phyloP scores from a whole-genome alignment of 2,113 vertebrate genomes.

The Dicaeum eximium region DNA sequence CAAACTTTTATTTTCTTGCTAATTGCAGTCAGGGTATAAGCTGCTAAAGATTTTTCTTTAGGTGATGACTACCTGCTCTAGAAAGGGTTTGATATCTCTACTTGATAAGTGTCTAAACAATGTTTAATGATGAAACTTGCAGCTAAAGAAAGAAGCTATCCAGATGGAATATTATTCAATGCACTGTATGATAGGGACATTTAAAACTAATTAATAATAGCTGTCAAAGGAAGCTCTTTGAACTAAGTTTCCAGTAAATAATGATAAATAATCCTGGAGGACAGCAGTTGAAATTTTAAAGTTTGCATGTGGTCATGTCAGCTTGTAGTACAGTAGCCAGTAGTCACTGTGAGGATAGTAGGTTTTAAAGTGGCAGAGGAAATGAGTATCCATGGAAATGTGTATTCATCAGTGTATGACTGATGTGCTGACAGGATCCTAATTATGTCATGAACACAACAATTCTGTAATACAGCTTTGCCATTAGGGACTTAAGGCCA shows the following conservation, averaged over 20 bases:
- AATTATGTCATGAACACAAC: conserved; percentile 32
- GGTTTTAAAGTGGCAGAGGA: background rate
- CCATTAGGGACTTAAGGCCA: background rate
- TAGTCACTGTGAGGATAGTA: background rate
- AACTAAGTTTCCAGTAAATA: background rate
- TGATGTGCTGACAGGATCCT: conserved; percentile 38
- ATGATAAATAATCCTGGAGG: background rate
- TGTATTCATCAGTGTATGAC: background rate
- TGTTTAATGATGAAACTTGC: background rate
- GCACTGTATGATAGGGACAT: background rate
- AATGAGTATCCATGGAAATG: too few relatives aligned
- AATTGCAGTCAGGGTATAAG: background rate
- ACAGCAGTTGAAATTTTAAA: background rate
- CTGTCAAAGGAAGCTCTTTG: background rate
- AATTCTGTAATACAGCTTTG: background rate
- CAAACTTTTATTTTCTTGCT: background rate
- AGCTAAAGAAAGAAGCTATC: background rate
- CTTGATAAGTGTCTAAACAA: background rate
- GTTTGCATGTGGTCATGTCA: background rate
- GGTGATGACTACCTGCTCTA: background rate
- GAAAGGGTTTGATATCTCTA: background rate
- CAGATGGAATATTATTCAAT: background rate
- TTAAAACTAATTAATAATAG: background rate
- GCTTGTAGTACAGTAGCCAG: background rate
- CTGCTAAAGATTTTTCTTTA: background rate